phyloP scores from a whole-genome alignment of 2,113 vertebrate species.

The Thoracochromis brauschi region DNA sequence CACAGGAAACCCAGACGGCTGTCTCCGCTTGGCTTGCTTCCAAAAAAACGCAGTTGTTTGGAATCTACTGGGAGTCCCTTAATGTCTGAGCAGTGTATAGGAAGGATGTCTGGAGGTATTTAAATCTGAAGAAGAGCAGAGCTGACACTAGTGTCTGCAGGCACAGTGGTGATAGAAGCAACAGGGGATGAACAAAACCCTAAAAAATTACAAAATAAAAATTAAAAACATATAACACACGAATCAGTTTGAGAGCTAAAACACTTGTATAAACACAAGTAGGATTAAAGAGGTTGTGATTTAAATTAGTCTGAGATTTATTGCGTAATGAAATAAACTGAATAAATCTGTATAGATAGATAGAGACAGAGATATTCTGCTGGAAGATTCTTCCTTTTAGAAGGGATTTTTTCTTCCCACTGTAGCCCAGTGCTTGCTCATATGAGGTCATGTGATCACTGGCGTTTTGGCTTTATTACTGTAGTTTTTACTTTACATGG shows the following conservation, averaged over 20 bases:
- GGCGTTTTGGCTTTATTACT: background rate
- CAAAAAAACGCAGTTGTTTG: slow-evolving; percentile 8
- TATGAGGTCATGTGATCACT: background rate
- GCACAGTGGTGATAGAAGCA: background rate
- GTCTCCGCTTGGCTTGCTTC: slow-evolving; percentile 27
- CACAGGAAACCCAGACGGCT: slow-evolving; percentile 17
- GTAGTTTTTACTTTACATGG: background rate
- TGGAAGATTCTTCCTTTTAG: background rate
- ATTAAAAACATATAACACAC: background rate
- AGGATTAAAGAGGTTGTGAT: background rate
- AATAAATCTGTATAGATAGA: background rate
- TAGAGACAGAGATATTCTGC: background rate
- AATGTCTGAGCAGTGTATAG: slow-evolving; percentile 30
- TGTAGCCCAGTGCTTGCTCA: background rate
- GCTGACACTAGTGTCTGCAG: background rate
- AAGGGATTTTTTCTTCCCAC: background rate
- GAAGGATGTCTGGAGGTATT: slow-evolving; percentile 28
- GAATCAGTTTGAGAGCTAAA: background rate
- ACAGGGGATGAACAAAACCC: background rate
- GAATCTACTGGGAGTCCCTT: slow-evolving; percentile 39
- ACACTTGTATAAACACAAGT: background rate
- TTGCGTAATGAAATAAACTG: background rate
- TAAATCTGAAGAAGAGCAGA: background rate
- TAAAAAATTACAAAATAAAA: background rate
- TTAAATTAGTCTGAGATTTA: background rate